phyloP scores from a whole-genome alignment of 2,797 vertebrate genomes.

The Danionella dracula region DNA sequence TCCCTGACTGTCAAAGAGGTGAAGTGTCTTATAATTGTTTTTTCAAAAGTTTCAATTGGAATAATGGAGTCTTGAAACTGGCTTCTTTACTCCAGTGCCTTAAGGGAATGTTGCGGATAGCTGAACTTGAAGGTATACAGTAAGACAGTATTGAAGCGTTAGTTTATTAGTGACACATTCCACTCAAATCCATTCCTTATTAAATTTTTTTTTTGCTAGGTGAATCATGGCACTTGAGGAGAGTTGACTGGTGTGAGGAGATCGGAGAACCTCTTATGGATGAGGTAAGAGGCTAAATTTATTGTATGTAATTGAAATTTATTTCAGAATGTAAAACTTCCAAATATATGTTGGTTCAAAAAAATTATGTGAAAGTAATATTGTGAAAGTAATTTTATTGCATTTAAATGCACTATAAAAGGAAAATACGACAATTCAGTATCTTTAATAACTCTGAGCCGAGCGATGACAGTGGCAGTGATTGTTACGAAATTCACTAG shows the following conservation, averaged over 20 bases:
- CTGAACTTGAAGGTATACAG: slow-evolving; percentile 75
- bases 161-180: not conserved
- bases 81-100: slow-evolving; percentile 74
- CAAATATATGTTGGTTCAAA: too few relatives aligned
- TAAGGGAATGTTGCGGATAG: slow-evolving; percentile 75
- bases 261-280: slow-evolving; percentile 83
- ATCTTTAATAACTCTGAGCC: too few relatives aligned
- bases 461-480: too few relatives aligned
- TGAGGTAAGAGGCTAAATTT: slow-evolving; percentile 74
- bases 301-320: too few relatives aligned
- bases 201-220: slow-evolving; percentile 58
- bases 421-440: too few relatives aligned
- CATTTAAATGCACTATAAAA: too few relatives aligned
- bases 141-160: too few relatives aligned
- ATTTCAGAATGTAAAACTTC: too few relatives aligned
- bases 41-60: not conserved
- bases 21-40: not conserved
- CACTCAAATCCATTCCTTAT: not conserved
- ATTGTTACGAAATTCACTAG: too few relatives aligned
- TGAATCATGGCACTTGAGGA: slow-evolving; percentile 85
- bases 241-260: slow-evolving; percentile 90
- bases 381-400: too few relatives aligned
- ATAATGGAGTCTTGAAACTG: not conserved
- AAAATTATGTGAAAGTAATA: too few relatives aligned
- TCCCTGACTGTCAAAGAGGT: slow-evolving; percentile 80